Conservation (phyloP, 1,140 invertebrate species). For the Colletes gigas region DNA sequence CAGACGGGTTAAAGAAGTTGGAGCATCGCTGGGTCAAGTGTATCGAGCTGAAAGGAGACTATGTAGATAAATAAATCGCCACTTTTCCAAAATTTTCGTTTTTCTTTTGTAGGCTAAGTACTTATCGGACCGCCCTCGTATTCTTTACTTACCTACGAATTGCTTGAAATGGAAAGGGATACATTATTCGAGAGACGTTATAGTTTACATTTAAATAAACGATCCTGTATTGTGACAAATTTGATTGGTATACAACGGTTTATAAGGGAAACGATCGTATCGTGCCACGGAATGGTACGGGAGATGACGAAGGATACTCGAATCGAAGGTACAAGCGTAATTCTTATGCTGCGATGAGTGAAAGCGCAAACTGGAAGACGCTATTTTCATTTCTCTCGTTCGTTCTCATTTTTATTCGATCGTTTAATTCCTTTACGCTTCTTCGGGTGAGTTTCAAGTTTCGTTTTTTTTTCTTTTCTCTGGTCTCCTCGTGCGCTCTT, state of each 20-base stretch:
- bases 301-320: slow-evolving; percentile 61
- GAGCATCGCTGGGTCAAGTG: too few species aligned
- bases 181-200: not conserved
- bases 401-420: not conserved
- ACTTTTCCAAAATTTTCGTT: too few species aligned
- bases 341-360: slow-evolving; percentile 58
- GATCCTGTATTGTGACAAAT: slow-evolving; percentile 78
- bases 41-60: too few species aligned
- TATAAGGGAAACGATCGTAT: slow-evolving; percentile 68
- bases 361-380: slow-evolving; percentile 68
- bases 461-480: not conserved
- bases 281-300: slow-evolving; percentile 63
- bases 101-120: too few species aligned
- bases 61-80: too few species aligned
- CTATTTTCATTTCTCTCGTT: slow-evolving; percentile 46
- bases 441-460: slow-evolving; percentile 14
- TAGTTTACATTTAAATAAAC: slow-evolving; percentile 74
- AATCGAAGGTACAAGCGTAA: slow-evolving; percentile 68
- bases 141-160: too few species aligned
- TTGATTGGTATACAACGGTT: slow-evolving; percentile 76
- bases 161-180: not conserved
- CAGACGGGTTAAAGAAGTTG: too few species aligned
- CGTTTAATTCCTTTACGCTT: slow-evolving; percentile 7
- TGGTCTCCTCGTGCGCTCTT: not conserved
- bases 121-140: too few species aligned